These are phyloP conservation scores for Crypturellus tataupa DNA, from an alignment of 2,797 vertebrate genomes.

Conservation along the genomic window DNA sequence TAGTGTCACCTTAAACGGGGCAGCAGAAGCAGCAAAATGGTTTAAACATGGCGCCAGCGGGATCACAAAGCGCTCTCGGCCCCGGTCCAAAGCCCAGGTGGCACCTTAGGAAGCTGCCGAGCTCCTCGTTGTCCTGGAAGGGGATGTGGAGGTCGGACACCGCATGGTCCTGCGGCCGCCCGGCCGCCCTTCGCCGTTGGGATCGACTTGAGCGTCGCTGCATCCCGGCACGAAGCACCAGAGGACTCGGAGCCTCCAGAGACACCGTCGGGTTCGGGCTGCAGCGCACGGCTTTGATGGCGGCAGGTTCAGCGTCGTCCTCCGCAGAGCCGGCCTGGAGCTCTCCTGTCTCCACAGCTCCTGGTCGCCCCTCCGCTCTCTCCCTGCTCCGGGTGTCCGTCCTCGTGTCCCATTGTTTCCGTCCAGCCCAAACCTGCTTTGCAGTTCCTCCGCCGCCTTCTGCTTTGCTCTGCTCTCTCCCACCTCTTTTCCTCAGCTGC, in stretches of 20 bases:
- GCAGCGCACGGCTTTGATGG: rapidly evolving
- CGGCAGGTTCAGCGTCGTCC: neutral
- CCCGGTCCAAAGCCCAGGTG: neutral
- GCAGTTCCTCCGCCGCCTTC: neutral
- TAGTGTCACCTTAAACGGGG: neutral
- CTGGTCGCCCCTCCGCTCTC: neutral
- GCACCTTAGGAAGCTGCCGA: rapidly evolving
- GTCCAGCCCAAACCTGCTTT: neutral
- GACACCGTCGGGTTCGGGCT: neutral
- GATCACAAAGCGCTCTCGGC: neutral
- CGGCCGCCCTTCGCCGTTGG: neutral
- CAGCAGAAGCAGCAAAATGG: neutral
- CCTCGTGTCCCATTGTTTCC: neutral
- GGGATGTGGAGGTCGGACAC: neutral
- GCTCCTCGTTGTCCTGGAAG: neutral
- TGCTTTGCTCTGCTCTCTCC: neutral
- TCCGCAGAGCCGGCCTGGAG: neutral
- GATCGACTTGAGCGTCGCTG: rapidly evolving
- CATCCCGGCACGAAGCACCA: rapidly evolving
- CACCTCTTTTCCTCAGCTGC: neutral
- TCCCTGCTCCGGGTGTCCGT: neutral
- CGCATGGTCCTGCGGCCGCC: no score
- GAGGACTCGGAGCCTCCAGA: rapidly evolving
- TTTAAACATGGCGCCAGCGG: neutral
- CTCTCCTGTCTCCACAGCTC: rapidly evolving